Conservation (phyloP, 1,140 invertebrate species). For the Sesamia nonagrioides region DNA sequence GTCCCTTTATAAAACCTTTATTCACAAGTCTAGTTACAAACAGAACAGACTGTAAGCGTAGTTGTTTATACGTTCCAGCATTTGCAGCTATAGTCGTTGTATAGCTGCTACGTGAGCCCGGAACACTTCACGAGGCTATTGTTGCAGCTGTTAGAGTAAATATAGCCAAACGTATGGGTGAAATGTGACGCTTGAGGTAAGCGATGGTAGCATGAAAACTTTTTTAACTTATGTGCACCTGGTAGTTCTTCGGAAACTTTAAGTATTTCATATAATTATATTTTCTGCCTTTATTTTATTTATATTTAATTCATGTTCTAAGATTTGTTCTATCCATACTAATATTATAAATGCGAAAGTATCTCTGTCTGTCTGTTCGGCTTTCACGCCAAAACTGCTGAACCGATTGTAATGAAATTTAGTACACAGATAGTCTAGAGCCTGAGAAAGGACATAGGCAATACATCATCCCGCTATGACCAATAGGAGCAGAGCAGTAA, state of each 20-base stretch:
- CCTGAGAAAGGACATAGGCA: too few relatives aligned
- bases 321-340: too few relatives aligned
- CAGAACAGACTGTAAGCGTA: constrained; percentile 7
- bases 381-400: too few relatives aligned
- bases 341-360: too few relatives aligned
- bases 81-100: background rate
- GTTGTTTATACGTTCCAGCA: constrained; percentile 20
- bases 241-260: background rate
- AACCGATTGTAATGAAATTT: too few relatives aligned
- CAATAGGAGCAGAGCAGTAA: too few relatives aligned
- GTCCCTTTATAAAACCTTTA: background rate
- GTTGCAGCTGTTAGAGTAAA: constrained; percentile 35
- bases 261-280: too few relatives aligned
- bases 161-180: background rate
- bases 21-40: constrained; percentile 19
- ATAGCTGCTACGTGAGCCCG: constrained; percentile 29
- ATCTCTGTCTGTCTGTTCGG: too few relatives aligned
- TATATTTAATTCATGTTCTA: too few relatives aligned
- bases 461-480: too few relatives aligned
- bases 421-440: too few relatives aligned
- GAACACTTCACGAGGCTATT: constrained; percentile 16
- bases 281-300: too few relatives aligned
- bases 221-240: constrained; percentile 5
- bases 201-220: background rate
- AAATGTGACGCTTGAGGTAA: constrained; percentile 11